Conservation (phyloP, 1,140 invertebrate species). For the Musca domestica region DNA sequence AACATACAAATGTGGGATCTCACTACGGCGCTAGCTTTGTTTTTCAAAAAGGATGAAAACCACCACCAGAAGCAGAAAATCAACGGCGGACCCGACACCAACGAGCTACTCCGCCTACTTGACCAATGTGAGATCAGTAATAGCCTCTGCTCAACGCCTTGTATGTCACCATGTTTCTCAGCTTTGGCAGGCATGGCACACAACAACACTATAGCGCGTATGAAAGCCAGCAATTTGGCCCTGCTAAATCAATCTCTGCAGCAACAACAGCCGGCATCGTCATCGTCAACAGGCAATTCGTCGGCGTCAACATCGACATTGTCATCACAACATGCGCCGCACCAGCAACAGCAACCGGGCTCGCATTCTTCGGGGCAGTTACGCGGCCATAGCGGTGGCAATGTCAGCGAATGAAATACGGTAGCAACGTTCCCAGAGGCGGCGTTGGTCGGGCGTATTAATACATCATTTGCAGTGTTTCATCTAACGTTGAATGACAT, state of each 20-base stretch:
- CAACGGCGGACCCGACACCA: constrained; percentile 82
- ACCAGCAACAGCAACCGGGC: neutral
- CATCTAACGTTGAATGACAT: constrained; percentile 28
- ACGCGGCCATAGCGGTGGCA: constrained; percentile 30
- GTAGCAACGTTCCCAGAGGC: constrained; percentile 42
- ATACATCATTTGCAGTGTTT: constrained; percentile 42
- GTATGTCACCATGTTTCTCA: constrained; percentile 78
- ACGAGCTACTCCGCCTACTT: constrained; percentile 84
- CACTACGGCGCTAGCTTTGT: constrained; percentile 87
- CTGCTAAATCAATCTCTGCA: constrained; percentile 64
- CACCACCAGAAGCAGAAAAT: constrained; percentile 56
- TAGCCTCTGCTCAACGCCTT: constrained; percentile 79
- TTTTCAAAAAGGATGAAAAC: constrained; percentile 63
- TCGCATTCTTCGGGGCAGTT: constrained; percentile 23
- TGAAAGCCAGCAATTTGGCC: constrained; percentile 72
- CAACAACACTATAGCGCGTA: constrained; percentile 59
- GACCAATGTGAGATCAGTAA: constrained; percentile 91
- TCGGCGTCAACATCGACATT: constrained; percentile 30
- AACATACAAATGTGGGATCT: constrained; percentile 98
- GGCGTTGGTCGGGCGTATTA: constrained; percentile 52
- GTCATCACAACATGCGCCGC: neutral
- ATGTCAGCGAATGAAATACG: constrained; percentile 50
- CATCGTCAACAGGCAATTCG: constrained; percentile 13
- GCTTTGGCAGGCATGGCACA: constrained; percentile 44
- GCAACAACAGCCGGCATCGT: constrained; percentile 13